Conservation (phyloP, 2,113 vertebrate genomes). For the Anser cygnoides region DNA sequence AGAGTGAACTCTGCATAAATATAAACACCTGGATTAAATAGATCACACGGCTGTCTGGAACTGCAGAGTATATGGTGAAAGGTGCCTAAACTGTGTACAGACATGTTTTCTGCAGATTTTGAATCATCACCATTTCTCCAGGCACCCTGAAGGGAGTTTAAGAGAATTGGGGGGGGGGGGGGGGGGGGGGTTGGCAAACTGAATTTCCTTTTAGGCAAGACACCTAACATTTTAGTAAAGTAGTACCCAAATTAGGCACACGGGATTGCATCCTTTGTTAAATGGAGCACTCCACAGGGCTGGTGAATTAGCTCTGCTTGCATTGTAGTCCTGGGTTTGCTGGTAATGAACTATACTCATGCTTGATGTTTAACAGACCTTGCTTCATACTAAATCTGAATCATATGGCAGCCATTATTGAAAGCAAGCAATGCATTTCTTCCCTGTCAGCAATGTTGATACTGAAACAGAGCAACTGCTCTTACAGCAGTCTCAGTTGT, state of each 20-base stretch:
- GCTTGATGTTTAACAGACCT: slow-evolving; percentile 48
- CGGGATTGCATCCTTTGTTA: not conserved
- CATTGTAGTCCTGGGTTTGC: not conserved
- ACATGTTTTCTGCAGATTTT: not conserved
- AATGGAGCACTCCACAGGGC: not conserved
- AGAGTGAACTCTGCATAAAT: not conserved
- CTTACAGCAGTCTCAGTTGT: not conserved
- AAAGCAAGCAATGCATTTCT: slow-evolving; percentile 1
- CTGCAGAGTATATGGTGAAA: not conserved
- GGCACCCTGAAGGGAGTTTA: not conserved
- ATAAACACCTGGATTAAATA: not conserved
- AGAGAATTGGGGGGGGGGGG: not conserved
- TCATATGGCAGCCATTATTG: slow-evolving; percentile 51
- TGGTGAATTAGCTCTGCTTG: not conserved
- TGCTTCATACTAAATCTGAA: not conserved
- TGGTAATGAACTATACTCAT: slow-evolving; percentile 10
- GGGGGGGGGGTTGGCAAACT: not conserved
- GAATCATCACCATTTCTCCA: not conserved
- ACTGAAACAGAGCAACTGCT: slow-evolving; percentile 1
- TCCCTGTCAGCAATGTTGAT: not conserved
- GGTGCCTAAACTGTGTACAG: not conserved
- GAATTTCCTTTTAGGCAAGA: not conserved
- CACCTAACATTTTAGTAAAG: not conserved
- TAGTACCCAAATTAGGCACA: not conserved
- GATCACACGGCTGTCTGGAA: not conserved